Evolutionary conservation across 1,140 invertebrate species (phyloP).

Genomic region (Leptinotarsa texana): DNA sequence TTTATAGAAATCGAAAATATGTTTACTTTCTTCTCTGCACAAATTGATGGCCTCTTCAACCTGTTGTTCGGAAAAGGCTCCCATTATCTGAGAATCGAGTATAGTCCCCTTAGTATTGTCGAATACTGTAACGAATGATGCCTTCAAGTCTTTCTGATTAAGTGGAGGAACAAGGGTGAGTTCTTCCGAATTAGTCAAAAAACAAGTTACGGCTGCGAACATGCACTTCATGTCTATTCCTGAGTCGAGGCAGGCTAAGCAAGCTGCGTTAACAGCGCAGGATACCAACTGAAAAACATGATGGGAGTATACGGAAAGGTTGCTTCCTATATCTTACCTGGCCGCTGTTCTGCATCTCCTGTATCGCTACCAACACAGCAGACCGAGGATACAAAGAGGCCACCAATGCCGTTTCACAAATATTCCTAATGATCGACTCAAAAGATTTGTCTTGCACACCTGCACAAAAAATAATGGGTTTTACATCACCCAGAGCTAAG

Average conservation of each 20-base stretch:
- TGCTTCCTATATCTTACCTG: slow-evolving; percentile 63
- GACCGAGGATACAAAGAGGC: slow-evolving; percentile 75
- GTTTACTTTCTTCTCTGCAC: slow-evolving; percentile 66
- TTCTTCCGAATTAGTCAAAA: slow-evolving; percentile 66
- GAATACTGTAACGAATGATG: slow-evolving; percentile 71
- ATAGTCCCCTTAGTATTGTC: slow-evolving; percentile 69
- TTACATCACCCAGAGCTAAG: too few relatives aligned
- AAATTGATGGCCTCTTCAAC: slow-evolving; percentile 67
- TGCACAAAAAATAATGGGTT: slow-evolving; percentile 45
- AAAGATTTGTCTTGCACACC: slow-evolving; percentile 71
- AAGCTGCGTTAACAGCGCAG: slow-evolving; percentile 80
- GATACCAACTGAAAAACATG: slow-evolving; percentile 67
- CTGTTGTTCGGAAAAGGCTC: slow-evolving; percentile 67
- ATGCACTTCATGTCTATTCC: slow-evolving; percentile 78
- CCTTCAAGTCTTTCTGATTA: slow-evolving; percentile 55
- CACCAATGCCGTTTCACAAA: slow-evolving; percentile 74
- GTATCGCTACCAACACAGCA: slow-evolving; percentile 75
- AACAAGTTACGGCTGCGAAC: slow-evolving; percentile 77
- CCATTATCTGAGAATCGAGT: slow-evolving; percentile 68
- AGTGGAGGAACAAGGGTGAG: slow-evolving; percentile 66
- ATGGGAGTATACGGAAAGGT: neutral
- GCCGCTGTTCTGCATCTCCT: slow-evolving; percentile 85
- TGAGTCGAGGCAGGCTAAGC: slow-evolving; percentile 79
- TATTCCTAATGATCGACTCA: slow-evolving; percentile 75
- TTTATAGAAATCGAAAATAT: slow-evolving; percentile 74